A percentile compares a stretch with the other conserved stretches of the same genome.
Evolutionary conservation across 92 coral and sea anemone species (phyloP).

Genomic region (Epizoanthus scotinus): DNA sequence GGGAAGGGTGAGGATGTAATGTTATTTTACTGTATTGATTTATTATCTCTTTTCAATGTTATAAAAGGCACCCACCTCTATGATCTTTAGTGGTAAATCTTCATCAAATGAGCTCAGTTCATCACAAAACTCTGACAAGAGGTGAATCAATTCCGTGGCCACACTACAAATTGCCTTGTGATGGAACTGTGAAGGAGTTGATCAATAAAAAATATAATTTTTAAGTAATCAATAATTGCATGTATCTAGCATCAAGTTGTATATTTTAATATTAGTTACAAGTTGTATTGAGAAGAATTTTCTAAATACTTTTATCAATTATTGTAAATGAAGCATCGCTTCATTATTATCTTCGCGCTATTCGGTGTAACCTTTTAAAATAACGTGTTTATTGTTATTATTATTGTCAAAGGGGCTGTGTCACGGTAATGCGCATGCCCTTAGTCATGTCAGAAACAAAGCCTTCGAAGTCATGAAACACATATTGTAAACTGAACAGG

Average conservation of each 20-base stretch:
- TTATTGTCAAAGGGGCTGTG: too few relatives aligned
- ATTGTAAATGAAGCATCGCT: too few relatives aligned
- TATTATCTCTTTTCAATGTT: not conserved
- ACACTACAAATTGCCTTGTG: conserved; percentile 86
- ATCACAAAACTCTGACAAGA: conserved; percentile 81
- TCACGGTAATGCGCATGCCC: too few relatives aligned
- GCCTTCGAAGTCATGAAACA: too few relatives aligned
- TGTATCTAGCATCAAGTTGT: not conserved
- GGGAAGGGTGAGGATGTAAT: not conserved
- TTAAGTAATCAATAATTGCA: not conserved
- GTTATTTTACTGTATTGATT: not conserved
- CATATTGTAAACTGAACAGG: too few relatives aligned
- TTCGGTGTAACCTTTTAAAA: too few relatives aligned
- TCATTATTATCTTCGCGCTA: too few relatives aligned
- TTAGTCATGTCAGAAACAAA: too few relatives aligned
- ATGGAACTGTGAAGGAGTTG: conserved; percentile 61
- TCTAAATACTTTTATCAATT: too few relatives aligned
- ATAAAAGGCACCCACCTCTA: conserved; percentile 64
- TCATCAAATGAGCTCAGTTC: conserved; percentile 76
- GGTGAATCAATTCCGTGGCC: conserved; percentile 84
- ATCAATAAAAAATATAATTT: not conserved
- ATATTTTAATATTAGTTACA: too few relatives aligned
- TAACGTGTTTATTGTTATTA: too few relatives aligned
- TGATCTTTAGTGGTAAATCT: conserved; percentile 85
- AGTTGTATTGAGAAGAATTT: too few relatives aligned